phyloP scores from a whole-genome alignment of 2,113 vertebrate genomes.

The Psittacula cyanocephala region DNA sequence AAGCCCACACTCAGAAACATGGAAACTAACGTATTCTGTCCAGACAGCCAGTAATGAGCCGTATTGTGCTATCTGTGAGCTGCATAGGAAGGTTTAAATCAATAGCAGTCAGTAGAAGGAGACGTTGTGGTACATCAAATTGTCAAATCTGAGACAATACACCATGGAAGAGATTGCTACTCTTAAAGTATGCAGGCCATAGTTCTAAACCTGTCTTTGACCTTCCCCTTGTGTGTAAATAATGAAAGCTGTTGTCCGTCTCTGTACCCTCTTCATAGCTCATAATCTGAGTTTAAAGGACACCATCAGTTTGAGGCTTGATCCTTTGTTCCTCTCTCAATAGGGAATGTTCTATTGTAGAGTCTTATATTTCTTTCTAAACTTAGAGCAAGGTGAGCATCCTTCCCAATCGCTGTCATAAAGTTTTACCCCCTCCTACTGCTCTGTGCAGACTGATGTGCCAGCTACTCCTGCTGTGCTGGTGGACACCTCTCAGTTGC shows the following conservation, averaged over 20 bases:
- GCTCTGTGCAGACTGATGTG: neutral
- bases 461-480: neutral
- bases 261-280: neutral
- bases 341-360: neutral
- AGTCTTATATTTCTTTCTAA: neutral
- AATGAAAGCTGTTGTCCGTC: neutral
- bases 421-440: neutral
- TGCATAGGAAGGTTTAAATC: neutral
- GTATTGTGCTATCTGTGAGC: neutral
- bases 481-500: fast-evolving
- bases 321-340: neutral
- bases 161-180: neutral
- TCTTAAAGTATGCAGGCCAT: neutral
- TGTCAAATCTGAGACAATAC: neutral
- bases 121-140: neutral
- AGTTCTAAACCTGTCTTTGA: neutral
- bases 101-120: neutral
- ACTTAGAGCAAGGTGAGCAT: neutral
- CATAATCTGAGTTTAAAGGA: neutral
- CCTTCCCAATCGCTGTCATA: neutral
- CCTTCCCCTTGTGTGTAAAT: neutral
- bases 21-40: neutral
- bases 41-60: neutral
- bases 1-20: neutral
- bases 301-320: neutral